Base-by-base conservation (phyloP, 2,888 invertebrate genomes). In the Drosophila colorata region DNA sequence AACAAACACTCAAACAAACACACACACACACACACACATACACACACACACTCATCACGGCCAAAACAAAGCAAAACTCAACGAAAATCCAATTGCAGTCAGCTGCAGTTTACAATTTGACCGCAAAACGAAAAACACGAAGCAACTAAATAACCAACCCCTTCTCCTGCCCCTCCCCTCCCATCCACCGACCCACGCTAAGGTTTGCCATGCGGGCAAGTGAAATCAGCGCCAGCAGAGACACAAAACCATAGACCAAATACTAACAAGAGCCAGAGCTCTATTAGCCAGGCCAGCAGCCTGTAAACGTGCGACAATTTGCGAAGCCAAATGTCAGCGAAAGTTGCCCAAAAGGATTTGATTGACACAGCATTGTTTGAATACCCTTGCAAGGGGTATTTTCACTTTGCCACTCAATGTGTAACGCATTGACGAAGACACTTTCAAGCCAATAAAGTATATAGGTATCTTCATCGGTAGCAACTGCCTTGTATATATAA, bases 21-120 rank as follows among this genome's bases (percentile, higher is more conserved):
- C 33, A 16, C 4, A 20, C 18, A 43, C 51, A 53, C 35, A 61
- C 51, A 67, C 43, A 53, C 20, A 64, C 9, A 40, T 25, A 37
- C 35, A 25, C 14, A 49, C 38, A 43, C 28, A 59, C 58, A 53
- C 58, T 49, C 49, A 59, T 47, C 48, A 60, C 43, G 63, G 61
- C 41, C 57, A 57, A 78, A 70, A 69, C 60, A 72, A 74, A 69
- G 69, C 71, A 55, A 65, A 59, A 49, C 63, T 52, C 60, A 66
- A 74, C 58, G 41, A 44, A 84, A 79, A 75, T 60, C 48, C 77
- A 85, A 85, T 82, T 82, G 85, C 67, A 68, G 44, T 67, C 63
- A 41, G 49, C 59, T 43, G 75, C 64, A 85, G 85, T 82, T 81
- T 80, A 60, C 84, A 73, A 83, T 71, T 81, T 83, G 86, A 83